phyloP scores from a whole-genome alignment of 2,888 invertebrate species.

The Zaprionus obscuricornis region DNA sequence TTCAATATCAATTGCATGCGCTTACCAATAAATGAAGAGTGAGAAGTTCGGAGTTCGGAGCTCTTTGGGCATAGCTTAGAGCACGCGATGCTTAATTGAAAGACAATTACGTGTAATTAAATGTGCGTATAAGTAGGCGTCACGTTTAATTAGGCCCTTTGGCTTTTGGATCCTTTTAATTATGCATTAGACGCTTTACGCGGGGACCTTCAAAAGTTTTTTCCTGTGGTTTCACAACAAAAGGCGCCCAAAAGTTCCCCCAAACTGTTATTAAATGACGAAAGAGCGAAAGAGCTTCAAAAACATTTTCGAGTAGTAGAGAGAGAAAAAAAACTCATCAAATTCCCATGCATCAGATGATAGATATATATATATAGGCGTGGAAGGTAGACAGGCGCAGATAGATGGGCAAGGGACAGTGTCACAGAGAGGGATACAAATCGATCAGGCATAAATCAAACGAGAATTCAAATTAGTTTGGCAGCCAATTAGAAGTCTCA shows the following conservation, averaged over 20 bases:
- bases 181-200: constrained; percentile 63
- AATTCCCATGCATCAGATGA: constrained; percentile 55
- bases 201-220: constrained; percentile 24
- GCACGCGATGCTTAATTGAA: constrained; percentile 73
- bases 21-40: no score
- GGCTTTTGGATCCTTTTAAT: constrained; percentile 51
- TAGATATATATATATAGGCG: background rate
- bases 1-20: constrained; percentile 22
- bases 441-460: constrained; percentile 77
- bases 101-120: constrained; percentile 72
- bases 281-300: background rate
- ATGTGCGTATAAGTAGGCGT: constrained; percentile 52
- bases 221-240: constrained; percentile 44
- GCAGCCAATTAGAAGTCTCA: constrained; percentile 57
- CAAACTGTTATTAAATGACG: constrained; percentile 54
- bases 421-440: constrained; percentile 26
- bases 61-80: constrained; percentile 33
- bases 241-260: constrained; percentile 39
- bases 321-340: constrained; percentile 43
- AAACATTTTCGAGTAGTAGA: background rate
- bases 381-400: background rate
- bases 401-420: background rate
- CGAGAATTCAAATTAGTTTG: constrained; percentile 73
- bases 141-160: constrained; percentile 60
- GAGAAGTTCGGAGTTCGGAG: background rate